Base-by-base conservation (phyloP, 1,140 invertebrate species). In the Papilio aristodemus region DNA sequence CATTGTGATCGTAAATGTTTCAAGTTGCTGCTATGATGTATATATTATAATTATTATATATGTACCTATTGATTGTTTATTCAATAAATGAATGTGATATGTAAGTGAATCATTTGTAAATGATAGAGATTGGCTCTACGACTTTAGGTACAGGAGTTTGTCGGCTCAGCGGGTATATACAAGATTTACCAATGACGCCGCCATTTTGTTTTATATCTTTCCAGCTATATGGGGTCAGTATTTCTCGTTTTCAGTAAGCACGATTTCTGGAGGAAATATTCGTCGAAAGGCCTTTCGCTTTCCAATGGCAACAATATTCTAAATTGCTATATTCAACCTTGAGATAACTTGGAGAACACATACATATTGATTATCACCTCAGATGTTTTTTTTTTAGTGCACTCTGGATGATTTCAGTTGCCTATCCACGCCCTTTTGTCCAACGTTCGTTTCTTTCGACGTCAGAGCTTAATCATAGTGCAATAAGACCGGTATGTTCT, bases 31-130 rank as follows among this genome's bases (percentile, higher is more conserved):
- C 81, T 86, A 81, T 82, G n/a, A 80, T 83, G 84, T 79, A 82
- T 79, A 84, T 74, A 75, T 78, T 79, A 78, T 78, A 73, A 78
- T 78, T 79, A 75, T 74, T 76, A 77, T 76, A 79, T 76, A 73
- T 75, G 81, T 81, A 84, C 77, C 71, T 83, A 80, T 85, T 85
- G 79, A 79, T 83, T 84, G 80, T 84, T 86, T 83, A 81, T 84
- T 86, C 82, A 83, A 85, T 81, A 84, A 84, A 84, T 80, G 78
- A 87, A 86, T 89, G 86, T 90, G 88, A 87, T 90, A 89, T 84
- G 79, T 84, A 85, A 85, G 81, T 83, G 85, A 83, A 83, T 79
- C 75, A 76, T 77, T 80, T 74, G 76, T 73, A 71, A 70, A 72
- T 76, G 78, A 73, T 72, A 78, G 75, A 78, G 82, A 83, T 77